Evolutionary conservation across 2,797 vertebrate species (phyloP).

Genomic region (Sarcophilus harrisii): DNA sequence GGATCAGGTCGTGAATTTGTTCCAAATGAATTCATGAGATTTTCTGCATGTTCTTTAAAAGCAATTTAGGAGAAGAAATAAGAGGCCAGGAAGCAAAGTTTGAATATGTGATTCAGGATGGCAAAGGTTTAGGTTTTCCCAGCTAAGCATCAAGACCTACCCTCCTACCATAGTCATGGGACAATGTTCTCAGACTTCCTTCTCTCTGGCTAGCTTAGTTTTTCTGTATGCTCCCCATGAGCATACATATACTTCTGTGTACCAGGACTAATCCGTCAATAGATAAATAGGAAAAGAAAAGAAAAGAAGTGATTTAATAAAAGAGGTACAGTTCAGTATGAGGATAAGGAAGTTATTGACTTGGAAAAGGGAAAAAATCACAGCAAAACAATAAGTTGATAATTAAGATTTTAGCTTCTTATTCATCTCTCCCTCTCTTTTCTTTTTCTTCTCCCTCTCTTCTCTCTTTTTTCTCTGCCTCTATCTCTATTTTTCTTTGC

Average conservation of each 20-base stretch:
- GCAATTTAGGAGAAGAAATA: slow-evolving; percentile 83
- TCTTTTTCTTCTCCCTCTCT: no score
- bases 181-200: slow-evolving; percentile 29
- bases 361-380: slow-evolving; percentile 7
- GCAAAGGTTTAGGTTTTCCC: slow-evolving; percentile 91
- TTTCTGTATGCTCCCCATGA: not conserved
- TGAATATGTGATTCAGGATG: slow-evolving; percentile 82
- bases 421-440: not conserved
- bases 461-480: no score
- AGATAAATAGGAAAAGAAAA: not conserved
- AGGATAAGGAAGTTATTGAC: not conserved
- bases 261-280: not conserved
- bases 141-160: slow-evolving; percentile 74
- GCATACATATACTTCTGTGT: not conserved
- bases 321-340: not conserved
- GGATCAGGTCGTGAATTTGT: slow-evolving; percentile 71
- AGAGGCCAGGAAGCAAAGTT: slow-evolving; percentile 80
- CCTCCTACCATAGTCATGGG: not conserved
- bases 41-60: slow-evolving; percentile 87
- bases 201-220: slow-evolving; percentile 15
- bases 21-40: slow-evolving; percentile 76
- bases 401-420: not conserved
- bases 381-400: not conserved
- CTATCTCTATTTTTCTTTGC: no score
- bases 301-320: not conserved